Conservation (phyloP, 2,113 vertebrate species). For the Sander vitreus region DNA sequence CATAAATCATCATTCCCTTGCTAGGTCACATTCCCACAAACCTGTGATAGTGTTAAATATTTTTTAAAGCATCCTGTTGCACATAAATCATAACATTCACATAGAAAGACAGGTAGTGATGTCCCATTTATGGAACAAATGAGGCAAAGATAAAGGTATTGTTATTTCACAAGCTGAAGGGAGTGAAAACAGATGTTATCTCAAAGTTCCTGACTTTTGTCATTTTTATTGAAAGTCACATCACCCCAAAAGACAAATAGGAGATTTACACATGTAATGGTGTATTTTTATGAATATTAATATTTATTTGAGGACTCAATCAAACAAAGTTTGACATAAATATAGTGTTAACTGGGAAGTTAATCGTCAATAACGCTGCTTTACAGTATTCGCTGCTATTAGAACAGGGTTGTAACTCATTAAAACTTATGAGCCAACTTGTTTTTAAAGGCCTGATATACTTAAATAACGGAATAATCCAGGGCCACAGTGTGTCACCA, state of each 20-base stretch:
- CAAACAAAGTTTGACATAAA: neutral
- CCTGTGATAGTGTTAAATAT: neutral
- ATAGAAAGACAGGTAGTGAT: neutral
- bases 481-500: neutral
- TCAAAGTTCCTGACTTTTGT: conserved; percentile 40
- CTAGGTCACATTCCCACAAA: conserved; percentile 5
- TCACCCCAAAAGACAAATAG: neutral
- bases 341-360: neutral
- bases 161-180: conserved; percentile 28
- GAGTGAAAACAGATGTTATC: conserved; percentile 16
- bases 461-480: neutral
- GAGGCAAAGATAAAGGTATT: conserved; percentile 30
- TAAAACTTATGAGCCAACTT: neutral
- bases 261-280: neutral
- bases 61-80: neutral
- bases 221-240: conserved; percentile 3
- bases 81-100: conserved; percentile 24
- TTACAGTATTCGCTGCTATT: neutral
- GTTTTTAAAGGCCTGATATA: neutral
- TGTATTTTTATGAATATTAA: neutral
- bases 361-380: neutral
- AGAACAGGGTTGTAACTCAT: neutral
- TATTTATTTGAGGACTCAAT: neutral
- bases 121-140: conserved; percentile 7
- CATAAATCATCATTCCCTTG: neutral